Evolutionary conservation across 1,140 invertebrate species (phyloP), one percentile per base, ranked within the genome.

Genomic region (Drosophila tristis): DNA sequence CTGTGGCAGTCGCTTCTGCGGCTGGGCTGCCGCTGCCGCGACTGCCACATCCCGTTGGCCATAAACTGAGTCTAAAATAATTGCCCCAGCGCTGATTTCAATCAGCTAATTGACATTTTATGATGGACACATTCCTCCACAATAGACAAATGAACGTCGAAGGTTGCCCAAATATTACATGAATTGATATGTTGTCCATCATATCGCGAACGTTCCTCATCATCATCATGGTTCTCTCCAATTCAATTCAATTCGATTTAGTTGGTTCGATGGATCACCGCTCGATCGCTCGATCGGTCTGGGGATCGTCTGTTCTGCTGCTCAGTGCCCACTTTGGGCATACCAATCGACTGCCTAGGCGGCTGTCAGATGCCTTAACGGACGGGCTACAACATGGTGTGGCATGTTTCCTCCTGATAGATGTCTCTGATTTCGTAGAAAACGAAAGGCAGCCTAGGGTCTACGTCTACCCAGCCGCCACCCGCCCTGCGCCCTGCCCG

Each of bases 41-140:
- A 16, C 7, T 31, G 47, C 51, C 65, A 73, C 74, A 77, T 85
- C 76, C 73, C 66, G 53, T 71, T 77, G 49, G 67, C 72, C 75
- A 89, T 89, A 87, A 90, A 89, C 84, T 84, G 79, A 39, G 35
- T 13, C 35, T 39, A 39, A 77, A 70, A 84, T 82, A 84, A 89
- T 87, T 71, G 68, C 70, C 56, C 42, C 64, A 59, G 67, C 72
- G 58, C 67, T 74, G 85, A 87, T 87, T 80, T 87, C 80, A 58
- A 89, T 87, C 84, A 77, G 72, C 79, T 87, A 87, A 87, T 87
- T 90, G 84, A 80, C 84, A 76, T 87, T 87, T 89, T 89, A 86
- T 87, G 82, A 81, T 80, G 51, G 61, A 78, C 80, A 75, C 74
- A 63, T 71, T 66, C 51, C 54, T n/a, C 20, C 25, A 20, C 50